These are phyloP conservation scores for Malacoraja senta DNA, from an alignment of 2,797 vertebrate species.

Conservation along the genomic window DNA sequence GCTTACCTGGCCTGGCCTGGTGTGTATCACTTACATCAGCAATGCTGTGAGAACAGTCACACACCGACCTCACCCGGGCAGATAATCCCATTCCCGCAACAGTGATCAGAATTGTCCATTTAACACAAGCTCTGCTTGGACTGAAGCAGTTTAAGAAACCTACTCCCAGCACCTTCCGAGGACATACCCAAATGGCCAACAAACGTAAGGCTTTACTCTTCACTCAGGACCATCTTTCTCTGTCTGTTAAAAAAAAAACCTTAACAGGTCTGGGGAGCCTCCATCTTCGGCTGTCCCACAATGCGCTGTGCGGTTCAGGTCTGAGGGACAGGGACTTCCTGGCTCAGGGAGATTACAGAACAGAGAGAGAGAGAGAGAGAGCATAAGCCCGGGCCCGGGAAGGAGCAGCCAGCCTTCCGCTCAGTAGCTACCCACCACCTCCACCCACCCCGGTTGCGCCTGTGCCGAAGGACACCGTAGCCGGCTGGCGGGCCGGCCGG, in stretches of 20 bases:
- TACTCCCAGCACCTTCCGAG: background rate
- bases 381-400: no score
- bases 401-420: no score
- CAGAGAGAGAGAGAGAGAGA: no score
- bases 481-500: no score
- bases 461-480: no score
- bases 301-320: background rate
- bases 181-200: background rate
- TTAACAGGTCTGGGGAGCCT: no score
- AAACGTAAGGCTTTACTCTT: background rate
- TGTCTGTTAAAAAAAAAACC: background rate
- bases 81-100: background rate
- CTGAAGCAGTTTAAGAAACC: background rate
- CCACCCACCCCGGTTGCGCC: no score
- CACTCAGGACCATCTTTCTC: background rate
- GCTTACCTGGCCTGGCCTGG: no score
- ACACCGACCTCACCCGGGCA: background rate
- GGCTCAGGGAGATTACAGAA: background rate
- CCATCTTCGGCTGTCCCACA: background rate
- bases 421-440: no score
- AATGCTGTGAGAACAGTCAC: background rate
- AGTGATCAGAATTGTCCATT: background rate
- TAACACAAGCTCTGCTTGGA: background rate
- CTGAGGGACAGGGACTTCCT: background rate
- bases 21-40: no score